Base-by-base conservation (phyloP, 2,797 vertebrate genomes). In the Trematomus bernacchii region DNA sequence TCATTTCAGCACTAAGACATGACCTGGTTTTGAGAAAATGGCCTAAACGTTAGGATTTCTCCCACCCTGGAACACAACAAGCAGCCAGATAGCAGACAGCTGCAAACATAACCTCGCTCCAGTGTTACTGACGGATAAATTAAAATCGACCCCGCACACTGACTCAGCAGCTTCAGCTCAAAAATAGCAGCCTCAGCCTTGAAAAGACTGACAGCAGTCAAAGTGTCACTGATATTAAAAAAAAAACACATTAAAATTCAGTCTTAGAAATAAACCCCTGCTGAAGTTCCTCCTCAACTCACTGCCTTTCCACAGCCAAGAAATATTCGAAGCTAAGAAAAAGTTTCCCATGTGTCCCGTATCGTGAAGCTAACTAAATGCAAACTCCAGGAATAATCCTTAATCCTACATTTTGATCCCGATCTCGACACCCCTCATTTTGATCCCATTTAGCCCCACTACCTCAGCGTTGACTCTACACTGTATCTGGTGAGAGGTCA, bases 361-460 rank as follows among this genome's bases (percentile, higher is more conserved):
- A 69, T 73, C 30, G 15, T 60, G 18, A 64, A 30, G 51, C 63
- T 76, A 79, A 71, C 76, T 72, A 51, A 46, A 79, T 57, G 63
- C 83, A 83, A 81, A 84, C 79, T 76, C 42, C 27, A 71, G 51
- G 70, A 54, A 66, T 86, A 83, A 89, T 91, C 87, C 80, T 55
- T 86, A 91, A 88, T 87, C 85, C 87, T 42, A 52, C 76, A 60
- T 58, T 86, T 66, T 89, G 83, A 88, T 85, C 84, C 88, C 51
- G 77, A 83, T 88, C 81, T 80, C 53, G 4, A n/a, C 50, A 73
- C 58, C 50, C 50, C 44, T 15, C 48, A 2, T 27, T 60, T 60
- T 84, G 84, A 88, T 88, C 88, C 78, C 88, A 48, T 88, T 88
- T 80, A 80, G 82, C 80, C 71, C 66, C 10, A 51, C 73, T 8